Evolutionary conservation across 2,888 invertebrate species (phyloP), one percentile per base, ranked within the genome.

Genomic region (Rhorus exstirpatorius): DNA sequence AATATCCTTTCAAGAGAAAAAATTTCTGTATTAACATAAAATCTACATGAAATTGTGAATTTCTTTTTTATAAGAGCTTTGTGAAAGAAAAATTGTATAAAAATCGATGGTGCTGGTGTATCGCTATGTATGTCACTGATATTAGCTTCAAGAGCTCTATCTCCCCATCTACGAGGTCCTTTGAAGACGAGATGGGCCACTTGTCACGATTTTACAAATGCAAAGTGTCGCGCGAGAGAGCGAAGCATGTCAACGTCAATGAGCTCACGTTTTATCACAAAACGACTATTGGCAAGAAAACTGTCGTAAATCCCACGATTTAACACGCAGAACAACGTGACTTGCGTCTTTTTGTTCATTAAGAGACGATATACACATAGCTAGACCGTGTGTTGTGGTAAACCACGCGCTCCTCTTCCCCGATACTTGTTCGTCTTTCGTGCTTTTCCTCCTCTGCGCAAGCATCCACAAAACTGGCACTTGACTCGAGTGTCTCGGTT

Each of bases 401-500:
- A 68, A 53, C 55, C 63, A 70, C 75, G 70, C 46, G 31, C 67
- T 31, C 21, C 38, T 1, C 67, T 44, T 41, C 35, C n/a, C 49
- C 38, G 26, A 35, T 65, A 7, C 41, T 41, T 41, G 41, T 41
- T 41, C 41, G 41, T 21, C n/a, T 35, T 67, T 38, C 35, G 24
- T 24, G 35, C 53, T 19, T 58, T 51, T 71, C 31, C 49, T 60
- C 76, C 49, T 58, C 49, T 65, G 70, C 65, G 49, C 21, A 49
- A 31, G 77, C 67, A 78, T 75, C 70, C 65, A 71, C 75, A 35
- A 75, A 82, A 76, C 79, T 79, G 78, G 79, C 79, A 65, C 82
- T 82, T 75, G 79, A 75, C 51, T 75, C 70, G 60, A 74, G 68
- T 70, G 49, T 68, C 70, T 83, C 63, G 72, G 75, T 81, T 78